Conservation (phyloP, 2,888 invertebrate genomes). For the Drosophila neoperkinsi region DNA sequence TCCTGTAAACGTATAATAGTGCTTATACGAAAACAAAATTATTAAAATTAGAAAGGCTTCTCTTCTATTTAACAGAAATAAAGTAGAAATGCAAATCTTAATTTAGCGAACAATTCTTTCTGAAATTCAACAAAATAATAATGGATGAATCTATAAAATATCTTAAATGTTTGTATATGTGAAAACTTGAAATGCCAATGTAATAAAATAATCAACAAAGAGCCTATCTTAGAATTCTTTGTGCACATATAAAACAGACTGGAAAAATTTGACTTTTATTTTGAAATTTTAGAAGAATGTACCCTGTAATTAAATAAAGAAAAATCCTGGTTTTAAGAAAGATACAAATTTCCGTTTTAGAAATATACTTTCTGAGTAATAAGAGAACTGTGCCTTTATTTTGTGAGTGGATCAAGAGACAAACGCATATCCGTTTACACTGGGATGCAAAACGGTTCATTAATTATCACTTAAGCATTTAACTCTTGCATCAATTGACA, state of each 20-base stretch:
- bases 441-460: slow-evolving; percentile 23
- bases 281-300: too few species aligned
- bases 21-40: too few species aligned
- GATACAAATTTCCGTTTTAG: background rate
- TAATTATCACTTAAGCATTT: slow-evolving; percentile 28
- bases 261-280: too few species aligned
- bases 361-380: background rate
- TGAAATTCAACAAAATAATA: too few species aligned
- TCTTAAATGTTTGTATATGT: background rate
- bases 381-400: background rate
- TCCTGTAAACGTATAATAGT: too few species aligned
- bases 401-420: background rate
- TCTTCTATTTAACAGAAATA: too few species aligned
- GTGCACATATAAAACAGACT: too few species aligned
- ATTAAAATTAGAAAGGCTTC: background rate
- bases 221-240: too few species aligned
- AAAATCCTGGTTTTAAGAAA: background rate
- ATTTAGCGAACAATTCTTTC: too few species aligned
- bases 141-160: background rate
- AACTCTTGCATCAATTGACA: slow-evolving; percentile 9
- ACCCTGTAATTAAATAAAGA: background rate
- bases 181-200: too few species aligned
- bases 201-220: too few species aligned
- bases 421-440: slow-evolving; percentile 22
- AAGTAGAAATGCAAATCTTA: too few species aligned